Evolutionary conservation across 2,113 vertebrate genomes (phyloP).

Genomic region (Neolamprologus cancellatus): DNA sequence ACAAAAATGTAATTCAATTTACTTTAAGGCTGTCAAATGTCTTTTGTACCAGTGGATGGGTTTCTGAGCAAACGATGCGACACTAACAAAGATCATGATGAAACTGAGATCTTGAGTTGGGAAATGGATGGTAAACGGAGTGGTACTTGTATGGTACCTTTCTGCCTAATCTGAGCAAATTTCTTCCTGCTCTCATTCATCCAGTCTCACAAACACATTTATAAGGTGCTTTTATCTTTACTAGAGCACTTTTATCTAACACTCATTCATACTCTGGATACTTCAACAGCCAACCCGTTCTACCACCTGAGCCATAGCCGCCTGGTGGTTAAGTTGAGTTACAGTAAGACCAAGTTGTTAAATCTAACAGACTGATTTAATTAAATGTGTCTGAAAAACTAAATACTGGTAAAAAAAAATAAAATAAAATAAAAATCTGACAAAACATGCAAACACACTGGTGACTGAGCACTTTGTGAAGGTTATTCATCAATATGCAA

Average conservation of each 20-base stretch:
- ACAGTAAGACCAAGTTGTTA: background rate
- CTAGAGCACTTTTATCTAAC: background rate
- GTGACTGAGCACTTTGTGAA: background rate
- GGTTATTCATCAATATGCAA: background rate
- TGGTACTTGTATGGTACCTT: background rate
- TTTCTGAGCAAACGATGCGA: background rate
- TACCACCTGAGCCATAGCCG: background rate
- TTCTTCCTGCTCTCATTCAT: background rate
- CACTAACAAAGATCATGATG: background rate
- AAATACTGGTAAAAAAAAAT: background rate
- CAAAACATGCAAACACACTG: background rate
- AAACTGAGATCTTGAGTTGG: background rate
- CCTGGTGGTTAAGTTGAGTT: background rate
- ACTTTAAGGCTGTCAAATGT: background rate
- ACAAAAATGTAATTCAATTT: background rate
- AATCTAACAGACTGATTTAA: background rate
- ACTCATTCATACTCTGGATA: background rate
- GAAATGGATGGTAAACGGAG: background rate
- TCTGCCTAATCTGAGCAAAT: background rate
- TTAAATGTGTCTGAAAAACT: background rate
- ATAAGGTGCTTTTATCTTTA: background rate
- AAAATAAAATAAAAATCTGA: background rate
- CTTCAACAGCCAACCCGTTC: background rate
- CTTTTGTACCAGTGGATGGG: background rate
- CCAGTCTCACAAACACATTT: background rate